Evolutionary conservation across 2,797 vertebrate species (phyloP).

Genomic region (Galaxias olidus): DNA sequence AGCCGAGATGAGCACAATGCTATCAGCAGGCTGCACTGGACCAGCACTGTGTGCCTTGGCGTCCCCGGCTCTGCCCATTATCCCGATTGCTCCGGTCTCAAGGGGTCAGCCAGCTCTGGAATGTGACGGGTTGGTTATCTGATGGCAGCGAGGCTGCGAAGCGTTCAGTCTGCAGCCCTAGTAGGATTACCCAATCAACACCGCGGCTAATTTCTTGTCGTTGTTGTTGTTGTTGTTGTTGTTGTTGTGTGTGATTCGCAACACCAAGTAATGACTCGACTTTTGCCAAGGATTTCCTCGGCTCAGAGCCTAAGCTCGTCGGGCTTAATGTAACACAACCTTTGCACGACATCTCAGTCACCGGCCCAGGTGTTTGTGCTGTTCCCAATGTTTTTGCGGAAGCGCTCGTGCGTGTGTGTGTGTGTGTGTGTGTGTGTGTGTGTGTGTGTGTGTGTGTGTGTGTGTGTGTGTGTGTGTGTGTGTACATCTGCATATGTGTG

Average conservation of each 20-base stretch:
- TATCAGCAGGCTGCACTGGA: constrained; percentile 56
- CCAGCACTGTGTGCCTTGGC: constrained; percentile 47
- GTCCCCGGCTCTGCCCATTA: constrained; percentile 52
- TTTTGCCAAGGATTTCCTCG: no score
- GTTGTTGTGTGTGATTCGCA: constrained; percentile 27
- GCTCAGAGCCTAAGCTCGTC: not conserved
- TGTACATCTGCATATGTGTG: not conserved
- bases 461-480: constrained; percentile 1
- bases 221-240: constrained; percentile 40
- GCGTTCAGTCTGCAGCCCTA: no score
- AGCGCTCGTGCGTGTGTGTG: constrained; percentile 15
- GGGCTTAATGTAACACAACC: not conserved
- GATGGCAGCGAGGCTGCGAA: no score
- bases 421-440: constrained; percentile 13
- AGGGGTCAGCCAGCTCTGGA: constrained; percentile 51
- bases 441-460: not conserved
- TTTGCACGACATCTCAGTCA: no score
- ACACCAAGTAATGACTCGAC: not conserved
- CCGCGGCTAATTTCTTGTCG: constrained; percentile 52
- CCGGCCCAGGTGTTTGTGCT: not conserved
- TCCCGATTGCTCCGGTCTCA: constrained; percentile 46
- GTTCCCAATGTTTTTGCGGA: no score
- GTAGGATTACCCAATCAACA: constrained; percentile 53
- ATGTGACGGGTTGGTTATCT: constrained; percentile 29
- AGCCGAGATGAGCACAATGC: constrained; percentile 52